These are phyloP conservation scores for Zeus faber DNA, from an alignment of 2,113 vertebrate species.

Conservation along the genomic window DNA sequence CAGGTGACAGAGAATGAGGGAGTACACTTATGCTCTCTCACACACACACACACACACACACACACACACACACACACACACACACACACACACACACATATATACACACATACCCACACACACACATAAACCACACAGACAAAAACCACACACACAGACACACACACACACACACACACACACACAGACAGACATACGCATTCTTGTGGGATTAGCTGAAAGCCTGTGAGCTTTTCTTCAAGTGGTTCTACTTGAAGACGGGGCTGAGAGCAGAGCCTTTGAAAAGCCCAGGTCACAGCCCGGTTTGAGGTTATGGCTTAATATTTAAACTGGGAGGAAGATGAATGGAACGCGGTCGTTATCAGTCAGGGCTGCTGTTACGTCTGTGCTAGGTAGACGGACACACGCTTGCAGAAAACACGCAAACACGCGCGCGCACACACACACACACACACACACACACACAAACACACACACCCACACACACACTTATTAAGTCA, in stretches of 20 bases:
- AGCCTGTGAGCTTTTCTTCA: slow-evolving; percentile 54
- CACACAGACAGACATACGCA: slow-evolving; percentile 26
- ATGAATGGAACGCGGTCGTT: slow-evolving; percentile 78
- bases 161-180: slow-evolving; percentile 14
- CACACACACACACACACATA: not conserved
- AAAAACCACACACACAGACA: slow-evolving; percentile 7
- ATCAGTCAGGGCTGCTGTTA: slow-evolving; percentile 86
- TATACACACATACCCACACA: slow-evolving; percentile 18
- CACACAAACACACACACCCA: slow-evolving; percentile 8
- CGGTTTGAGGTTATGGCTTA: slow-evolving; percentile 73
- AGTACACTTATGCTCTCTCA: slow-evolving; percentile 1
- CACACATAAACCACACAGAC: slow-evolving; percentile 20
- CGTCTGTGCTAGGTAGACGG: slow-evolving; percentile 77
- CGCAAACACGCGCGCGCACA: slow-evolving; percentile 15
- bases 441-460: not conserved
- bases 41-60: not conserved
- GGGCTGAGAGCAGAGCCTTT: slow-evolving; percentile 46
- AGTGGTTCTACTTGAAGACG: slow-evolving; percentile 55
- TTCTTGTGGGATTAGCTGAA: slow-evolving; percentile 58
- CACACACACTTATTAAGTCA: slow-evolving; percentile 1
- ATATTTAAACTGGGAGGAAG: slow-evolving; percentile 90
- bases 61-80: slow-evolving; percentile 8
- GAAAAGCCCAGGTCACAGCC: slow-evolving; percentile 52
- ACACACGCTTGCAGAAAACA: slow-evolving; percentile 76
- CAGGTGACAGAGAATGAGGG: too few species aligned